A percentile compares a stretch with the other conserved stretches of the same genome.
These are phyloP conservation scores for Harpalus rubripes DNA, from an alignment of 2,888 invertebrate species.

Conservation along the genomic window DNA sequence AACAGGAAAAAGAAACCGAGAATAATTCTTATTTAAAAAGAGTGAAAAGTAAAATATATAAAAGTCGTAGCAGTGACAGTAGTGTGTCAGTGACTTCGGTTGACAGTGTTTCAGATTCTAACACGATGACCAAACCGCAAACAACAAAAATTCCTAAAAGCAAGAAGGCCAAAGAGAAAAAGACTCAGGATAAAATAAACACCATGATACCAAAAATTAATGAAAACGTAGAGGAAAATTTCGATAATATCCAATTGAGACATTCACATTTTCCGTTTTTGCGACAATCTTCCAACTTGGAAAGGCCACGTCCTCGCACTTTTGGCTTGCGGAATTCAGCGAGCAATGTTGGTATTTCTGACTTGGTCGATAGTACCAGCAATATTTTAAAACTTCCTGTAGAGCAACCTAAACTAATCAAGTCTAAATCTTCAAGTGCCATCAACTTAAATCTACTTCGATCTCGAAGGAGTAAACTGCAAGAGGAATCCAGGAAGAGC, in stretches of 20 bases:
- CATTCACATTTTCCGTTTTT: constrained; percentile 72
- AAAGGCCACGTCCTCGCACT: constrained; percentile 73
- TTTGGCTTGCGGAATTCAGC: constrained; percentile 72
- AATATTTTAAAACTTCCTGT: constrained; percentile 59
- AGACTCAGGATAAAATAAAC: constrained; percentile 63
- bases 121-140: constrained; percentile 42
- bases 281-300: constrained; percentile 77
- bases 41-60: constrained; percentile 76
- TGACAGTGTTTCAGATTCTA: constrained; percentile 43
- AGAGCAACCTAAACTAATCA: constrained; percentile 74
- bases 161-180: constrained; percentile 71
- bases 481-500: constrained; percentile 73
- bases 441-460: constrained; percentile 76
- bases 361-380: constrained; percentile 69
- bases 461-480: constrained; percentile 74
- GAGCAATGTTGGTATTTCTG: constrained; percentile 71
- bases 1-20: constrained; percentile 63
- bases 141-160: constrained; percentile 69
- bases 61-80: constrained; percentile 71
- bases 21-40: constrained; percentile 75
- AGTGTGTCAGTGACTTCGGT: constrained; percentile 67
- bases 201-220: constrained; percentile 71
- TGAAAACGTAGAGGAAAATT: constrained; percentile 68
- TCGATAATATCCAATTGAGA: constrained; percentile 66
- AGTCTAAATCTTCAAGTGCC: constrained; percentile 77